Base-by-base conservation (phyloP, 2,113 vertebrate species). In the Nannobrachium achirus region DNA sequence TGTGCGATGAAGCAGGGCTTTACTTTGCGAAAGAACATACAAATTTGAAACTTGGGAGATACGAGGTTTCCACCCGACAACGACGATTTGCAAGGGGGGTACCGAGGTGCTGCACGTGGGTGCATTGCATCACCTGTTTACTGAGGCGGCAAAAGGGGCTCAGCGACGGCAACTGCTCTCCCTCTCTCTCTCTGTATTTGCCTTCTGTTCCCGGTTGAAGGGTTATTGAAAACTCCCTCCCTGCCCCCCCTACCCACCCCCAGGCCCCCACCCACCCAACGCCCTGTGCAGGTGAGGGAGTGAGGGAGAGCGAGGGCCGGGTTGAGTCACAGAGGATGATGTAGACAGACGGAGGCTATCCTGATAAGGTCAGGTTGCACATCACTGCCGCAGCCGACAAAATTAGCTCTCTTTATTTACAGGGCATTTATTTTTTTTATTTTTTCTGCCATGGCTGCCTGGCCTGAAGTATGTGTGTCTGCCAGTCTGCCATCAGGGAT, bases 281-380 rank as follows among this genome's bases (percentile, higher is more conserved):
- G n/a, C n/a, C n/a, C n/a, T n/a, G n/a, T n/a, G n/a, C n/a, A n/a
- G 63, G 73, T 76, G 79, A 71, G 75, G 72, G 59, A 60, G 62
- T 10, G n/a, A 60, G 46, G 63, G 68, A 15, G 48, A 8, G 56
- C 4, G 44, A 13, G 40, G 3, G 14, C 10, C 69, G 41, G 20
- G 76, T 81, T 86, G 89, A 88, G 75, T 90, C 85, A 84, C 72
- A 63, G 61, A 73, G 78, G 78, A 85, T 74, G 80, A 79, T 79
- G 66, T 3, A 88, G 83, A 88, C 86, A 80, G 77, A 76, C 78
- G 64, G 44, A 75, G 73, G 76, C 66, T 75, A 57, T 55, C 79
- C 76, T 92, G 88, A 92, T 91, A 91, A 93, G 91, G 90, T 92
- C 92, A 92, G 86, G 53, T 56, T 78, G 84, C 83, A 84, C 77